Evolutionary conservation across 2,888 invertebrate genomes (phyloP), one percentile per base, ranked within the genome.

Genomic region (Nomada goodeniana): DNA sequence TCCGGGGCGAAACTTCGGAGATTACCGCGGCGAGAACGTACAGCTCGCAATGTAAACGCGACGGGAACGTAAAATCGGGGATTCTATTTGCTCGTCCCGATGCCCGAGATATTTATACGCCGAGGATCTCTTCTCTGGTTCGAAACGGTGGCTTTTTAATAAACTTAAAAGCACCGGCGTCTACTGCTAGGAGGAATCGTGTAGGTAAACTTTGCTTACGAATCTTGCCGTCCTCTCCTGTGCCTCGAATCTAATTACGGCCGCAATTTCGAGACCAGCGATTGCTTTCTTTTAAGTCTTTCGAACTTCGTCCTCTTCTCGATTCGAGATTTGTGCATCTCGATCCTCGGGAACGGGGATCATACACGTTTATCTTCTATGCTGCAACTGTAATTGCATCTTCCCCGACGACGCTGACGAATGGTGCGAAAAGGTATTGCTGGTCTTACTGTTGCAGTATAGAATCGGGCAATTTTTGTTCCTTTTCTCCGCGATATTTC

Each of bases 311-410:
- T 57, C 23, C 44, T 69, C 57, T 61, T 36, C 13, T 57, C 63
- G 72, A 42, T 69, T 18, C 29, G 70, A 68, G 85, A 87, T 80
- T 86, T 85, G 7, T 7, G 7, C 0, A 36, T 36, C 5, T 36
- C 36, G 7, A 36, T 36, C 36, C 36, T 7, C 36, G 7, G 7
- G 36, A 5, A 36, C 36, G 0, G 36, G 7, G 36, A 36, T 36
- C 36, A 36, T 7, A 36, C 7, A 36, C 36, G 36, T 36, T 36
- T 7, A 36, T 7, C 36, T 36, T 36, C 36, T 36, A 7, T 36
- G 5, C 36, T 36, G 7, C 36, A 36, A 36, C 36, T 36, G 5
- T 7, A 36, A 36, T 7, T 29, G 29, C 36, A 7, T 7, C 36
- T 9, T 7, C 0, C 36, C 7, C 36, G 7, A 5, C 29, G 82